A percentile compares a stretch with the other conserved stretches of the same genome.
Evolutionary conservation across 2,113 vertebrate genomes (phyloP).

Genomic region (Mobula birostris): DNA sequence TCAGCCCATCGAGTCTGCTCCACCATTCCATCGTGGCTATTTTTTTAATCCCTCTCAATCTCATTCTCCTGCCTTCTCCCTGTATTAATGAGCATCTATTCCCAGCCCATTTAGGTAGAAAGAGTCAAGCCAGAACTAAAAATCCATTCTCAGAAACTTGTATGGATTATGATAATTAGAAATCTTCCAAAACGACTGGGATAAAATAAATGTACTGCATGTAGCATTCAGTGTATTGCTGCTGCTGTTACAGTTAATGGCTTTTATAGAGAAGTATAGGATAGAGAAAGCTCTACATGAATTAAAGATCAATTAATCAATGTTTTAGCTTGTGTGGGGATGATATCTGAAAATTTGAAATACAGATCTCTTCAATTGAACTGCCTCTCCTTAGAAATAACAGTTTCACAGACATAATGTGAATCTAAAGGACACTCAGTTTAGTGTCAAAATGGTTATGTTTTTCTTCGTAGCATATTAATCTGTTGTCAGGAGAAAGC

Average conservation of each 20-base stretch:
- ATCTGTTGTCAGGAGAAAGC: neutral
- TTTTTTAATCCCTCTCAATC: no score
- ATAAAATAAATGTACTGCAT: neutral
- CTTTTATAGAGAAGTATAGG: neutral
- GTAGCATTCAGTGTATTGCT: neutral
- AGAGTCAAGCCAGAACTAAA: neutral
- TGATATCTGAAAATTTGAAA: neutral
- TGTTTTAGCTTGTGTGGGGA: neutral
- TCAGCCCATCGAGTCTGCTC: no score
- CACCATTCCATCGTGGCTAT: no score
- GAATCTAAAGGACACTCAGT: neutral
- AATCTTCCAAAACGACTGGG: slow-evolving; percentile 2
- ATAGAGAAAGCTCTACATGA: neutral
- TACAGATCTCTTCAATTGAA: neutral
- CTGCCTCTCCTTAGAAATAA: neutral
- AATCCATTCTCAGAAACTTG: neutral
- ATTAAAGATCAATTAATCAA: neutral
- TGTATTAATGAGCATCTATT: neutral
- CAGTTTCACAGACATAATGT: neutral
- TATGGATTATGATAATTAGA: neutral
- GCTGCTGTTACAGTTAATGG: neutral
- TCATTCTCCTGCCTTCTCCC: no score
- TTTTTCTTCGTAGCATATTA: neutral
- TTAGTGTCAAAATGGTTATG: neutral
- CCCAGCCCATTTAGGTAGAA: neutral